Evolutionary conservation across 2,888 invertebrate genomes (phyloP).

Genomic region (Cyaniris semiargus): DNA sequence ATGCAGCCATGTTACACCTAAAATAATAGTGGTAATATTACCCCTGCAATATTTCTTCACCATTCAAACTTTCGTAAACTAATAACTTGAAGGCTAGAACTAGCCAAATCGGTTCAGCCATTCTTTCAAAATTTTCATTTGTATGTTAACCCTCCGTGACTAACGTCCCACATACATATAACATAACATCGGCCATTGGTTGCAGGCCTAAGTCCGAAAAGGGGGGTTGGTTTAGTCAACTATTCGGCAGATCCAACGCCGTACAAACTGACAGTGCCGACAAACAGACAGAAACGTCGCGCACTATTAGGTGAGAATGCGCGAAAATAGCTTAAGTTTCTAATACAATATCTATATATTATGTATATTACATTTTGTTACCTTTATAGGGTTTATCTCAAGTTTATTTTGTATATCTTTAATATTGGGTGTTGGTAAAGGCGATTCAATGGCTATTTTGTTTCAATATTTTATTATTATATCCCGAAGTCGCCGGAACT

Average conservation of each 20-base stretch:
- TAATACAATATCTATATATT: background rate
- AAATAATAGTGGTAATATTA: too few species aligned
- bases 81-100: too few species aligned
- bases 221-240: slow-evolving; percentile 82
- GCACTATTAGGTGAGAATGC: slow-evolving; percentile 73
- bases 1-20: too few species aligned
- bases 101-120: too few species aligned
- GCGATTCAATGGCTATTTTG: background rate
- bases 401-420: background rate
- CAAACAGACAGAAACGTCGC: slow-evolving; percentile 58
- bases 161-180: slow-evolving; percentile 39
- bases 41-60: too few species aligned
- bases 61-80: too few species aligned
- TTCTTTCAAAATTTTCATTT: background rate
- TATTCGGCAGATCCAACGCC: slow-evolving; percentile 74
- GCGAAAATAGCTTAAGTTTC: background rate
- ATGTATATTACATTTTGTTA: background rate
- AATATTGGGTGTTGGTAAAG: background rate
- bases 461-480: background rate
- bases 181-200: slow-evolving; percentile 64
- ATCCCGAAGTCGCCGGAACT: background rate
- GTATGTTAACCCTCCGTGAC: slow-evolving; percentile 33
- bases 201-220: slow-evolving; percentile 72
- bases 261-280: slow-evolving; percentile 58
- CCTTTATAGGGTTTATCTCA: background rate